Evolutionary conservation across 2,797 vertebrate species (phyloP), one percentile per base, ranked within the genome.

Genomic region (Micromesistius poutassou): DNA sequence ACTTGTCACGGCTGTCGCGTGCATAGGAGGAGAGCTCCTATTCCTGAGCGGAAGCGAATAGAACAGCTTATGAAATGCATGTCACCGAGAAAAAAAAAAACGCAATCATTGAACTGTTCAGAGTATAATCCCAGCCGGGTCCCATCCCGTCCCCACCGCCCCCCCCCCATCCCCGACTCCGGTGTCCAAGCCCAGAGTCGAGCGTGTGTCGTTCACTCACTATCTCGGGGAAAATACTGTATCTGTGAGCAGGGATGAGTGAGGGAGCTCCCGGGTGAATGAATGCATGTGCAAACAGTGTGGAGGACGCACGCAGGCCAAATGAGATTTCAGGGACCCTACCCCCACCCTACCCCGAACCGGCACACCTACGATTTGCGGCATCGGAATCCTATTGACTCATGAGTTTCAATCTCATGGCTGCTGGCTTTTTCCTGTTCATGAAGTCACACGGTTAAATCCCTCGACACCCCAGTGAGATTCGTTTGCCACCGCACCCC

Each of bases 321-420:
- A 55, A 93, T 89, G 88, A 88, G 89, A 90, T 91, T 92, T 88
- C 80, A 86, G 79, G 79, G 78, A 13, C 38, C 79, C 81, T 72
- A 74, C 87, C 40, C 40, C 40, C 40, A 12, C 14, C 40, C 40
- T 90, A 90, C 87, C 84, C n/a, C 7, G 50, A 22, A 84, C 89
- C 87, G 89, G 90, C 87, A 91, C 88, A 77, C 81, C 86, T 81
- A 74, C 87, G 90, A 86, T 89, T 89, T 88, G 77, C 79, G 19
- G 77, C 80, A 19, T 88, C 33, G 12, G 89, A 92, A 93, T 92
- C 89, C 86, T 86, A 90, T 91, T 86, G 86, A 90, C 72, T 85
- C 82, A 74, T 78, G 88, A 87, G 84, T 79, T 30, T 30, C 68
- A 85, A 83, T 84, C 3, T 19, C 71, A 81, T 66, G 12, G 85